Evolutionary conservation across 35 echinoderm and acorn worm species (phyloP).

Genomic region (Strongylocentrotus purpuratus): DNA sequence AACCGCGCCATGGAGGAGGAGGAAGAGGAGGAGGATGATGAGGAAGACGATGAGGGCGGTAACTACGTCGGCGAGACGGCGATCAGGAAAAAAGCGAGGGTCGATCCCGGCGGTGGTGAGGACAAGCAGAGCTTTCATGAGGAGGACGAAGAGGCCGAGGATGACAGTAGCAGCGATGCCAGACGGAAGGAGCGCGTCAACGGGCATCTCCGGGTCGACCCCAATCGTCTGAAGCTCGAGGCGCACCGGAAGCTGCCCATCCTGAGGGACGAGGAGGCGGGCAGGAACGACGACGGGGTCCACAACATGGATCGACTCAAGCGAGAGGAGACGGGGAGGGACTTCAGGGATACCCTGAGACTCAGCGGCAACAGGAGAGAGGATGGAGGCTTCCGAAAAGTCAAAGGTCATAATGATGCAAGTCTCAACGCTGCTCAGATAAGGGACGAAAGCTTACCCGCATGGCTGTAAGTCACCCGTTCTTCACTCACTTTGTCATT

Average conservation of each 20-base stretch:
- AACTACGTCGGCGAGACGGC: conserved; percentile 42
- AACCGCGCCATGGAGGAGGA: conserved; percentile 9
- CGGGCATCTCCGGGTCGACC: conserved; percentile 1
- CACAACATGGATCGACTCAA: conserved; percentile 42
- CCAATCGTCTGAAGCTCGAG: not conserved
- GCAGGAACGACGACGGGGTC: not conserved
- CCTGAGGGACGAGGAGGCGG: conserved; percentile 20
- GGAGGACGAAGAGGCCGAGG: conserved; percentile 47
- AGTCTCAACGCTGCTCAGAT: conserved; percentile 38
- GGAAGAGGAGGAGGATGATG: conserved; percentile 26
- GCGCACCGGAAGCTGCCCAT: not conserved
- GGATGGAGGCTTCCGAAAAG: conserved; percentile 62
- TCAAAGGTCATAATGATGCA: conserved; percentile 69
- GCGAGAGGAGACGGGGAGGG: conserved; percentile 53
- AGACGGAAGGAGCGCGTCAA: not conserved
- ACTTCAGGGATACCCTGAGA: conserved; percentile 42
- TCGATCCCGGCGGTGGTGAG: conserved; percentile 37
- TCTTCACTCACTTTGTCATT: not conserved
- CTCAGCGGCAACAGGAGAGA: conserved; percentile 56
- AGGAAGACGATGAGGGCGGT: not conserved
- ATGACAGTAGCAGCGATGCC: conserved; percentile 33
- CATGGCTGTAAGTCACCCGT: conserved; percentile 55
- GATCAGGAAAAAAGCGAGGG: not conserved
- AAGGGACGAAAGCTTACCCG: conserved; percentile 20
- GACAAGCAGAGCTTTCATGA: conserved; percentile 40